A percentile compares a stretch with the other conserved stretches of the same genome.
phyloP scores from a whole-genome alignment of 2,113 vertebrate species.

The Chrysemys picta region DNA sequence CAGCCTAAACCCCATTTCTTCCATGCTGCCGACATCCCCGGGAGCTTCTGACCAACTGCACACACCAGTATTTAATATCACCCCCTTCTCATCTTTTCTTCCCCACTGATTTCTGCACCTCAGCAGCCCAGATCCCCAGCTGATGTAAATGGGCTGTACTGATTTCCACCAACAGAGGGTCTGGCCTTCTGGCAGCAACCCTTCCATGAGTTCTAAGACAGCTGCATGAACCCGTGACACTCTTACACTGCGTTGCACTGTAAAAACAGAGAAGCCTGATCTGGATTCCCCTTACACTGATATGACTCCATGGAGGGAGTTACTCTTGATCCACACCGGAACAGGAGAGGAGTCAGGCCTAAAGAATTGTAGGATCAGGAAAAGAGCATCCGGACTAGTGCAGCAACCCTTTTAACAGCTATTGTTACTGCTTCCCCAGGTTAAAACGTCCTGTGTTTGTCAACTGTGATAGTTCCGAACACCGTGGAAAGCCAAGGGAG shows the following conservation, averaged over 20 bases:
- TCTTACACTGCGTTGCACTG: not conserved
- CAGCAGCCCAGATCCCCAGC: not conserved
- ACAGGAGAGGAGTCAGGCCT: not conserved
- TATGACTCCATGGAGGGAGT: not conserved
- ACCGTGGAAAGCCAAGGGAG: not conserved
- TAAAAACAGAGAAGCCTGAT: not conserved
- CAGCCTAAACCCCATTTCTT: not conserved
- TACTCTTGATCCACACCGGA: not conserved
- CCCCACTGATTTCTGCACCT: not conserved
- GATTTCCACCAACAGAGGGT: not conserved
- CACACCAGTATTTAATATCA: not conserved
- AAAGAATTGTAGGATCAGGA: not conserved
- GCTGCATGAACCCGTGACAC: not conserved
- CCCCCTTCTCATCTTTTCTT: not conserved
- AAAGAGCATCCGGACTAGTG: not conserved
- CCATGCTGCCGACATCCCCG: not conserved
- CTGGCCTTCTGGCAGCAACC: not conserved
- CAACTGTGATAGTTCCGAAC: not conserved
- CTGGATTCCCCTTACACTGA: not conserved
- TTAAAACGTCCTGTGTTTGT: not conserved
- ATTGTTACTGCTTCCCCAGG: not conserved
- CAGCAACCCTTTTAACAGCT: not conserved
- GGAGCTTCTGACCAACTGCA: not conserved
- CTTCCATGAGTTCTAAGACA: not conserved
- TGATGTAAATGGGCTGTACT: not conserved